Evolutionary conservation across 2,113 vertebrate species (phyloP).

Genomic region (Narcine bancroftii): DNA sequence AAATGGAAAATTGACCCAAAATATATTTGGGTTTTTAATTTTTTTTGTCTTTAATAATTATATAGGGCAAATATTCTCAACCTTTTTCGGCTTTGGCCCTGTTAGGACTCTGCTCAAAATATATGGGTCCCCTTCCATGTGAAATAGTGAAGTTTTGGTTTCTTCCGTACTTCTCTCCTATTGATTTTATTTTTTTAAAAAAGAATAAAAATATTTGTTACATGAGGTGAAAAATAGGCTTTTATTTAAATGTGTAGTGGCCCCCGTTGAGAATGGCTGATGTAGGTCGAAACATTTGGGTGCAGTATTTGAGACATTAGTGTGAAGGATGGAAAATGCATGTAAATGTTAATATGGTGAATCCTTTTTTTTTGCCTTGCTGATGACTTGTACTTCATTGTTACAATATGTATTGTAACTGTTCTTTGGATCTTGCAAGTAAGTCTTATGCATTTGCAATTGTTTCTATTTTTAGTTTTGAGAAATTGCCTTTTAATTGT

Average conservation of each 20-base stretch:
- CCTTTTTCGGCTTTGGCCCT: too few relatives aligned
- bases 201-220: too few relatives aligned
- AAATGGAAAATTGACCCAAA: not conserved
- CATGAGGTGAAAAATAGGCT: too few relatives aligned
- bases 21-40: not conserved
- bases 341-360: constrained; percentile 2
- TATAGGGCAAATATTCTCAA: too few relatives aligned
- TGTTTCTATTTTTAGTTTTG: not conserved
- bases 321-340: constrained; percentile 9
- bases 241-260: too few relatives aligned
- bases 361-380: constrained; percentile 27
- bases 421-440: not conserved
- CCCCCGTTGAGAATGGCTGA: too few relatives aligned
- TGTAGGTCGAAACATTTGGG: not conserved
- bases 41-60: not conserved
- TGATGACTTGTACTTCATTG: not conserved
- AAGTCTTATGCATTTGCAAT: not conserved
- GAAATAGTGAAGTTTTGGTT: too few relatives aligned
- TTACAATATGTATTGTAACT: constrained; percentile 4
- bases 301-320: not conserved
- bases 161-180: too few relatives aligned
- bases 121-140: too few relatives aligned
- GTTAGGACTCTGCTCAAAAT: too few relatives aligned
- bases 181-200: too few relatives aligned
- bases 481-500: not conserved